Evolutionary conservation across 2,888 invertebrate genomes (phyloP).

Genomic region (Hypercompe scribonia): DNA sequence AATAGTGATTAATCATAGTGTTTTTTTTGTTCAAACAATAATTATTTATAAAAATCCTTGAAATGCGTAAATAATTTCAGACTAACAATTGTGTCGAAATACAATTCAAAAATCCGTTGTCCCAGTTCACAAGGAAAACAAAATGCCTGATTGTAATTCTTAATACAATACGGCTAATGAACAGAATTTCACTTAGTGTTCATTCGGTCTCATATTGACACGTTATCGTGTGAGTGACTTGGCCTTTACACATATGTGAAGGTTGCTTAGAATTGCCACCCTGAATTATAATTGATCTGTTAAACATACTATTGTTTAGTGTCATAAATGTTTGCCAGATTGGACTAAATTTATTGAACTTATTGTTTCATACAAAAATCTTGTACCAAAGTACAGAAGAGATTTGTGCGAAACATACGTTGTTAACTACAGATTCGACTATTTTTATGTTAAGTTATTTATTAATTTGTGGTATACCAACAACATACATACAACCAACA

Average conservation of each 20-base stretch:
- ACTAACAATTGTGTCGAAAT: background rate
- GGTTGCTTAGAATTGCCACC: conserved; percentile 24
- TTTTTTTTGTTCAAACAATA: too few relatives aligned
- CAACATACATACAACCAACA: too few relatives aligned
- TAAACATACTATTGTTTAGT: conserved; percentile 9
- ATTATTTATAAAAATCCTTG: background rate
- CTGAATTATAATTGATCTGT: conserved; percentile 10
- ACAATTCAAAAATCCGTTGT: background rate
- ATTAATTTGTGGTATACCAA: too few relatives aligned
- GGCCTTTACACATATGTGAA: conserved; percentile 11
- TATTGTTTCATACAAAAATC: too few relatives aligned
- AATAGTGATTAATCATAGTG: too few relatives aligned
- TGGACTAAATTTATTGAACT: background rate
- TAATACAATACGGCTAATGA: conserved; percentile 23
- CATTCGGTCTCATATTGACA: conserved; percentile 18
- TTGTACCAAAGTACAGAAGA: too few relatives aligned
- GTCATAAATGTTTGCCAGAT: background rate
- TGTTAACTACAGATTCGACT: too few relatives aligned
- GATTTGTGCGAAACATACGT: too few relatives aligned
- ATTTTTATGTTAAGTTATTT: too few relatives aligned
- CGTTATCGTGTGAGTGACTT: conserved; percentile 2
- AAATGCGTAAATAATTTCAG: background rate
- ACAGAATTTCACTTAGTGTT: conserved; percentile 27
- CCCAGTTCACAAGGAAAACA: conserved; percentile 35
- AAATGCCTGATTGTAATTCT: conserved; percentile 24